Conservation (phyloP, 2,113 vertebrate genomes). For the Aplodontia rufa region DNA sequence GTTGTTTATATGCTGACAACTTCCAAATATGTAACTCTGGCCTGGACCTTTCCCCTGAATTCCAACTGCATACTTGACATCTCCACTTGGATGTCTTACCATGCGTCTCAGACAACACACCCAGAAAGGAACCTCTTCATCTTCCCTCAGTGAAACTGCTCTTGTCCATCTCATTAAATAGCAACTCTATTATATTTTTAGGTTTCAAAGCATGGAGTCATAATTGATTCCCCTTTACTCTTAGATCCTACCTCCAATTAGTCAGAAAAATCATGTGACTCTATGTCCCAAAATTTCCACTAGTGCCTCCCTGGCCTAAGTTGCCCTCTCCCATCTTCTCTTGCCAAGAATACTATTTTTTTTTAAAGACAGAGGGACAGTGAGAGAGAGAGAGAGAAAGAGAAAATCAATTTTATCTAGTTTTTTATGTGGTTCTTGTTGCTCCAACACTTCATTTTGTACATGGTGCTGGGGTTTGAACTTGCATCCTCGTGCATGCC, state of each 20-base stretch:
- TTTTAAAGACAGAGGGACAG: too few species aligned
- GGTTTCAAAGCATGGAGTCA: background rate
- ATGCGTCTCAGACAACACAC: conserved; percentile 20
- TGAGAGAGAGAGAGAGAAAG: too few species aligned
- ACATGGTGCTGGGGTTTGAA: too few species aligned
- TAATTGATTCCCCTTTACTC: background rate
- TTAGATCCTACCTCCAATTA: background rate
- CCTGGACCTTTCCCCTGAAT: conserved; percentile 56
- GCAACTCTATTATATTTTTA: background rate
- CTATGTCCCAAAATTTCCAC: background rate
- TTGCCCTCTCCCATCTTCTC: background rate
- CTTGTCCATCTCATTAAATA: background rate
- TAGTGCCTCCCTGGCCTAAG: background rate
- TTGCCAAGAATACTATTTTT: too few species aligned
- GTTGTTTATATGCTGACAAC: background rate
- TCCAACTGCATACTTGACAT: conserved; percentile 40
- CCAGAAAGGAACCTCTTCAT: conserved; percentile 30
- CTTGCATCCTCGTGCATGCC: too few species aligned
- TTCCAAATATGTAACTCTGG: conserved; percentile 14
- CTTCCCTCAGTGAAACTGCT: background rate
- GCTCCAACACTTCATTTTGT: too few species aligned
- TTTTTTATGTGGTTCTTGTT: too few species aligned
- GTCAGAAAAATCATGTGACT: background rate
- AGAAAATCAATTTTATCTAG: too few species aligned
- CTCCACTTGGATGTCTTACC: background rate